Conservation (phyloP, 2,797 vertebrate genomes). For the Crypturellus tataupa region DNA sequence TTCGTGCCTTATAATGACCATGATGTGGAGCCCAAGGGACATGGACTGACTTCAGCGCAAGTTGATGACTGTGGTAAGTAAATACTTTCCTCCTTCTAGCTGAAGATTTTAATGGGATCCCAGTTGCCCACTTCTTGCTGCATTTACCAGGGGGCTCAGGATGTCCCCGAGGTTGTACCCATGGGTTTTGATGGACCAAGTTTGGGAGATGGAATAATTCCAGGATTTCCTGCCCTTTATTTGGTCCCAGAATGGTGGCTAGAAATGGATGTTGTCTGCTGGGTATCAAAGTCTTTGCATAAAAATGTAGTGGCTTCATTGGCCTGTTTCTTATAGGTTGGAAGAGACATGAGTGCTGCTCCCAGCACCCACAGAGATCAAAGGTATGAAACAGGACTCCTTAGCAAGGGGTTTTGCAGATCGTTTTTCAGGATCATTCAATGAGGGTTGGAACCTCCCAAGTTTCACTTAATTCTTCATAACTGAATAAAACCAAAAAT, state of each 20-base stretch:
- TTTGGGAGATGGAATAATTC: neutral
- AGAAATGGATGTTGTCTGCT: neutral
- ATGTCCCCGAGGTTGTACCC: neutral
- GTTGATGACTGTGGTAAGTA: neutral
- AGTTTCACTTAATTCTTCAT: constrained; percentile 75
- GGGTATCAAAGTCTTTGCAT: neutral
- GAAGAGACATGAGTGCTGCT: constrained; percentile 39
- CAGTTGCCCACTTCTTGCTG: rapidly evolving
- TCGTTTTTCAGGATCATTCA: constrained; percentile 70
- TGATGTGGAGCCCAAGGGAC: neutral
- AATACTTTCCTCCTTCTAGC: neutral
- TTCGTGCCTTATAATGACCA: neutral
- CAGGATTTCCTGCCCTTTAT: neutral
- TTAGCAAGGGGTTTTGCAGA: constrained; percentile 53
- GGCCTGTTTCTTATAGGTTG: constrained; percentile 27
- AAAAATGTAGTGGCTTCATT: constrained; percentile 18
- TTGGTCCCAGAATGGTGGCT: neutral
- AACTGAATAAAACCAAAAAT: constrained; percentile 71
- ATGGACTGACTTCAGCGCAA: neutral
- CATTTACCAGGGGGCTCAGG: neutral
- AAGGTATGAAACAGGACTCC: constrained; percentile 58
- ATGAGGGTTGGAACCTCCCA: constrained; percentile 67
- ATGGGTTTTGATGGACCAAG: neutral
- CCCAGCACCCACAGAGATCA: constrained; percentile 59
- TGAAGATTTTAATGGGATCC: neutral